Conservation (phyloP, 2,797 vertebrate genomes). For the Sciurus carolinensis region DNA sequence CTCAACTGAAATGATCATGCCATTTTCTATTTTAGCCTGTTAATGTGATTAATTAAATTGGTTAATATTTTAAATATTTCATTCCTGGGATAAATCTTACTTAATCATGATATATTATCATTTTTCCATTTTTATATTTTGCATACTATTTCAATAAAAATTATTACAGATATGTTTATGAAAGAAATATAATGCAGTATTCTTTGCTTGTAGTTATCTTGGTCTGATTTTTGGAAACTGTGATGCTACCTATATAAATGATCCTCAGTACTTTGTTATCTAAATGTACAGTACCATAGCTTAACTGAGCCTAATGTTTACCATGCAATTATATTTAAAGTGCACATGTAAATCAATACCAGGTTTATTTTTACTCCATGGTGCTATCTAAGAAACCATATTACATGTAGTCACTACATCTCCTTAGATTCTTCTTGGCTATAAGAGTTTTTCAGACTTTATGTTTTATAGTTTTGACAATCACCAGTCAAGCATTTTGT, state of each 20-base stretch:
- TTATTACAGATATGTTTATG: background rate
- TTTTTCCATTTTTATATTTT: background rate
- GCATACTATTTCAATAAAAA: background rate
- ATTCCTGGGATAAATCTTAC: background rate
- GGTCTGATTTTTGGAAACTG: background rate
- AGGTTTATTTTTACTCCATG: background rate
- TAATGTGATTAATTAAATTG: background rate
- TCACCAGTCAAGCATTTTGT: background rate
- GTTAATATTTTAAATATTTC: background rate
- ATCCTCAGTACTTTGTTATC: background rate
- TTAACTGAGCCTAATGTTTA: background rate
- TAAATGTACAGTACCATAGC: background rate
- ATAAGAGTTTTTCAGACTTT: conserved; percentile 7
- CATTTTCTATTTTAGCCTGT: background rate
- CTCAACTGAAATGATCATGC: background rate
- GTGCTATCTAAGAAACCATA: background rate
- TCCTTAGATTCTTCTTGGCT: background rate
- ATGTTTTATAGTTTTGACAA: background rate
- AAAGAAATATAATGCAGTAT: background rate
- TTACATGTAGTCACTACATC: background rate
- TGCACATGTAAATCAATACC: background rate
- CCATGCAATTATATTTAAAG: background rate
- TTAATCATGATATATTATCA: background rate
- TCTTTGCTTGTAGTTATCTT: background rate
- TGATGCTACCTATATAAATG: background rate